phyloP scores from a whole-genome alignment of 2,888 invertebrate species.

The Heteromyza rotundicornis region DNA sequence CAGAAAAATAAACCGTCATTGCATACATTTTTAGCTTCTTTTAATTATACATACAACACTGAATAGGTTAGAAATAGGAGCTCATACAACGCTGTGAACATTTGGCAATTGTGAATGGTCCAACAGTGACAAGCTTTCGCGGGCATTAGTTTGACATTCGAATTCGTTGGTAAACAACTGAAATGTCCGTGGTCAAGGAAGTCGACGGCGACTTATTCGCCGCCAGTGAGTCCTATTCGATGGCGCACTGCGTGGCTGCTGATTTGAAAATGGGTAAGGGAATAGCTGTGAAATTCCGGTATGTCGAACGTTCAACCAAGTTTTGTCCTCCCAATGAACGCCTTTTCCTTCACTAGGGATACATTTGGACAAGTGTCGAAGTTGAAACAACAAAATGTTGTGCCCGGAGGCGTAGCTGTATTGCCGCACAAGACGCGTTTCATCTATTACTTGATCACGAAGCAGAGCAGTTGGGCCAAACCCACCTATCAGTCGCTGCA shows the following conservation, averaged over 20 bases:
- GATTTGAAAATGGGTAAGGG: constrained; percentile 68
- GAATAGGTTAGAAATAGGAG: no score
- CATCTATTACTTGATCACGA: constrained; percentile 70
- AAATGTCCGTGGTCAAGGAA: constrained; percentile 53
- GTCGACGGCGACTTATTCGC: constrained; percentile 65
- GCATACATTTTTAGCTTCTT: no score
- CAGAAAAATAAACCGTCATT: no score
- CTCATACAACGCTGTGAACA: no score
- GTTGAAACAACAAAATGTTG: constrained; percentile 49
- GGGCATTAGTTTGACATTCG: no score
- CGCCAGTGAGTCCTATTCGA: constrained; percentile 59
- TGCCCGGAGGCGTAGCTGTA: constrained; percentile 64
- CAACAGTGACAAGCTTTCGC: no score
- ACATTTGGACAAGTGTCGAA: constrained; percentile 50
- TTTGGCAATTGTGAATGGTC: no score
- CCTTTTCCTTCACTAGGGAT: constrained; percentile 35
- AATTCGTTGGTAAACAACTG: no score
- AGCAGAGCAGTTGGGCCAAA: constrained; percentile 64
- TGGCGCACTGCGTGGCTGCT: constrained; percentile 67
- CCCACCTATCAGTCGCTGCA: constrained; percentile 63
- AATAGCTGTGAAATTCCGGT: constrained; percentile 64
- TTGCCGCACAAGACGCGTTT: constrained; percentile 59
- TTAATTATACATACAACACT: no score
- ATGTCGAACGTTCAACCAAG: constrained; percentile 14
- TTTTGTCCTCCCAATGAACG: neutral